Conservation (phyloP, 2,113 vertebrate species). For the Scophthalmus maximus region DNA sequence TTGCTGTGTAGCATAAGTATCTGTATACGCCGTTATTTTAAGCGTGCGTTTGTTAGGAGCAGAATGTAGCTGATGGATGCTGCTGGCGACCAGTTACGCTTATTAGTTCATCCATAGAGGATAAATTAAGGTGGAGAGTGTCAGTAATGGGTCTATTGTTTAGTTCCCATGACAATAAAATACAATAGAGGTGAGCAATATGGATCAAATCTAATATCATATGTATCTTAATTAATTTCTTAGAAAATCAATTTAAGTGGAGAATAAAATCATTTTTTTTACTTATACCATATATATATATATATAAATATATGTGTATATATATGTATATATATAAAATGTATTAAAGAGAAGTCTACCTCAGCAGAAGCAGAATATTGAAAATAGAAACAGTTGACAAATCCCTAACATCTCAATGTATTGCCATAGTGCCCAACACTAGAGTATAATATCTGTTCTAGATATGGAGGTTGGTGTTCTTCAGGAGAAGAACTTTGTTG, state of each 20-base stretch:
- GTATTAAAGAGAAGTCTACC: no score
- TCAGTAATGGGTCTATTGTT: constrained; percentile 36
- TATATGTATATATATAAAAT: no score
- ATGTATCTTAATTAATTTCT: not conserved
- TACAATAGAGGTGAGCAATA: constrained; percentile 52
- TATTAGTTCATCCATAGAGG: constrained; percentile 28
- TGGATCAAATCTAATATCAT: not conserved
- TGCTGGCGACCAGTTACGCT: constrained; percentile 22
- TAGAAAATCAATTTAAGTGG: no score
- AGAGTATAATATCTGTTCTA: constrained; percentile 27
- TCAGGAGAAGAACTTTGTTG: constrained; percentile 3
- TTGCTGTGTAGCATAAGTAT: constrained; percentile 52
- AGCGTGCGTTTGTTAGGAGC: constrained; percentile 42
- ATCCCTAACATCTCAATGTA: not conserved
- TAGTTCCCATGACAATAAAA: constrained; percentile 7
- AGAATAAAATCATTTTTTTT: not conserved
- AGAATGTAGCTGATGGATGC: constrained; percentile 23
- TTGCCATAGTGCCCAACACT: constrained; percentile 49
- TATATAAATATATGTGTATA: no score
- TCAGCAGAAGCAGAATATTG: not conserved
- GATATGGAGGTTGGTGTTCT: constrained; percentile 19
- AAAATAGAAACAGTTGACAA: not conserved
- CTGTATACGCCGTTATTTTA: constrained; percentile 32
- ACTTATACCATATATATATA: not conserved
- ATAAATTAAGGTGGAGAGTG: not conserved